These are phyloP conservation scores for Sparus aurata DNA, from an alignment of 2,797 vertebrate genomes.

Conservation along the genomic window DNA sequence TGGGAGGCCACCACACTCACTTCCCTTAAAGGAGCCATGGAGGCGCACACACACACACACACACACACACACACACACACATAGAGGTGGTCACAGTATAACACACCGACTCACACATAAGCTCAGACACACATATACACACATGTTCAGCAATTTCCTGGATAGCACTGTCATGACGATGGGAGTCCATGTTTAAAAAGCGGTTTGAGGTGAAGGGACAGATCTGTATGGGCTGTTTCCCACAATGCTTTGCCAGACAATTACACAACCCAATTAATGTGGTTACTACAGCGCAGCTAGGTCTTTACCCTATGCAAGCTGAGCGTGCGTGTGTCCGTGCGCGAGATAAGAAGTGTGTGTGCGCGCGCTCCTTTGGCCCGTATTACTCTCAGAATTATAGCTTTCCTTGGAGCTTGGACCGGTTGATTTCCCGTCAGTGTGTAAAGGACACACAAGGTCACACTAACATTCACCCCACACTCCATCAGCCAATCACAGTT, in stretches of 20 bases:
- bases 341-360: conserved; percentile 39
- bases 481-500: conserved; percentile 71
- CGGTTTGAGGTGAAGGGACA: conserved; percentile 79
- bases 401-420: conserved; percentile 79
- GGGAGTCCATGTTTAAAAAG: conserved; percentile 80
- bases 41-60: conserved; percentile 42
- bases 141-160: conserved; percentile 77
- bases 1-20: conserved; percentile 80
- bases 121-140: conserved; percentile 50
- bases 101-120: conserved; percentile 45
- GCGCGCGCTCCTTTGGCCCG: conserved; percentile 65
- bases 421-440: conserved; percentile 78
- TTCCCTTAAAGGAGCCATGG: conserved; percentile 78
- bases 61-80: conserved; percentile 39
- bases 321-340: conserved; percentile 25
- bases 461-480: conserved; percentile 77
- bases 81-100: conserved; percentile 49
- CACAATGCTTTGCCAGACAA: conserved; percentile 83
- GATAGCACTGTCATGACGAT: conserved; percentile 75
- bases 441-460: conserved; percentile 78
- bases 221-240: conserved; percentile 76
- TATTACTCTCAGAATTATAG: conserved; percentile 76
- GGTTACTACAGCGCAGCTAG: conserved; percentile 73
- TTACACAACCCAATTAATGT: conserved; percentile 85
- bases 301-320: conserved; percentile 49